phyloP scores from a whole-genome alignment of 2,113 vertebrate genomes.

The Neofelis nebulosa region DNA sequence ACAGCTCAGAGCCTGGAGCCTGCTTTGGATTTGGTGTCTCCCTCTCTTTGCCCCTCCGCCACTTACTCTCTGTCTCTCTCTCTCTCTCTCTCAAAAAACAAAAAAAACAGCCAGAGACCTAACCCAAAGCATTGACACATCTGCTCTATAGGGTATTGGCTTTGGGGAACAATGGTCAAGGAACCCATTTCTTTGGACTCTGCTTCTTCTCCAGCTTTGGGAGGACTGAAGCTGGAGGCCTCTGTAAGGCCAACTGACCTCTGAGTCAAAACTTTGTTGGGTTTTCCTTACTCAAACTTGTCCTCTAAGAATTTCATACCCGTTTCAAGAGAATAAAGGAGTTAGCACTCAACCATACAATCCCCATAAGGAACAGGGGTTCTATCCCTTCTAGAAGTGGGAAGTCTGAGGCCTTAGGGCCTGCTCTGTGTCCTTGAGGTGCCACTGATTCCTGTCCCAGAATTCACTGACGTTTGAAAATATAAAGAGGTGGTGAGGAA shows the following conservation, averaged over 20 bases:
- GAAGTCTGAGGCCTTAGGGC: neutral
- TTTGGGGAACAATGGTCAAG: neutral
- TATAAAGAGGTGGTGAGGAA: neutral
- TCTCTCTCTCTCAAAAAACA: too few relatives aligned
- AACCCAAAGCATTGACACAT: neutral
- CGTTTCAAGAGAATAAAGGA: neutral
- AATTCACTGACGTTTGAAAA: neutral
- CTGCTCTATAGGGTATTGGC: neutral
- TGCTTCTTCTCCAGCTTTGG: neutral
- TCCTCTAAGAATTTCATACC: neutral
- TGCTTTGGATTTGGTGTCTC: too few relatives aligned
- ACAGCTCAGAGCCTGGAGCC: too few relatives aligned
- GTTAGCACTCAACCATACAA: neutral
- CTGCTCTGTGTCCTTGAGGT: neutral
- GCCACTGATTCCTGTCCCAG: neutral
- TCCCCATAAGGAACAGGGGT: neutral
- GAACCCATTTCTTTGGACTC: neutral
- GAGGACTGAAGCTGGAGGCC: neutral
- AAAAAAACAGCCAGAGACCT: neutral
- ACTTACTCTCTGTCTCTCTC: too few relatives aligned
- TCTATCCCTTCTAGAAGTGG: neutral
- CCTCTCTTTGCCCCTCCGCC: too few relatives aligned
- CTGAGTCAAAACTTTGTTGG: neutral
- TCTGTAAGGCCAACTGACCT: neutral
- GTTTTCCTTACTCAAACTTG: neutral